These are phyloP conservation scores for Drosophila teissieri DNA, from an alignment of 1,140 invertebrate genomes.

Conservation along the genomic window DNA sequence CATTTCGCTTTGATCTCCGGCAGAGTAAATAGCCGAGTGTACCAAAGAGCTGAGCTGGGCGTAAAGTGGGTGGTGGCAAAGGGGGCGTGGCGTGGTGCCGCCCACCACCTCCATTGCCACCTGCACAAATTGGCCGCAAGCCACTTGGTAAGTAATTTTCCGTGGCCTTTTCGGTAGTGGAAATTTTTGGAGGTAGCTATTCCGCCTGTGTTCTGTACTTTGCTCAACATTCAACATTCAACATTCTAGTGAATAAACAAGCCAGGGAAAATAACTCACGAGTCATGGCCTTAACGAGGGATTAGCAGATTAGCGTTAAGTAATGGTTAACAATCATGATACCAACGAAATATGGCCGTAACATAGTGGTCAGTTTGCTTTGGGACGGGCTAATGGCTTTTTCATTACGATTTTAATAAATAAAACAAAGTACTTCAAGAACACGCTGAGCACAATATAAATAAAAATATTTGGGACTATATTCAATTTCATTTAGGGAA, in stretches of 20 bases:
- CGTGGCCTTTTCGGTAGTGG: constrained; percentile 31
- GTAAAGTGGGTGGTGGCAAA: constrained; percentile 5
- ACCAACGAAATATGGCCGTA: constrained; percentile 16
- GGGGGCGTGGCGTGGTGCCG: constrained; percentile 18
- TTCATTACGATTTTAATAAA: background rate
- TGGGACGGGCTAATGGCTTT: constrained; percentile 1
- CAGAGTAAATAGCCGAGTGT: constrained; percentile 48
- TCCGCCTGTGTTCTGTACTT: constrained; percentile 4
- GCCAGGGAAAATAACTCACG: constrained; percentile 20
- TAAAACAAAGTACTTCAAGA: no score
- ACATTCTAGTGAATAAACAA: constrained; percentile 32
- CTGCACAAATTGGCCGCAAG: constrained; percentile 65
- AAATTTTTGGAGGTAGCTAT: constrained; percentile 29
- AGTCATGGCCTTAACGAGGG: constrained; percentile 43
- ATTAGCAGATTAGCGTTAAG: constrained; percentile 34
- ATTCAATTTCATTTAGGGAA: no score
- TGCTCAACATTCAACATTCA: constrained; percentile 11
- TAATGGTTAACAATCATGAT: constrained; percentile 38
- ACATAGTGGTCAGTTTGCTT: background rate
- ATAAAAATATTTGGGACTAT: background rate
- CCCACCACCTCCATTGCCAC: constrained; percentile 18
- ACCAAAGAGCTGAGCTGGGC: constrained; percentile 15
- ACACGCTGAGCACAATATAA: no score
- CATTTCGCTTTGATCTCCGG: constrained; percentile 77
- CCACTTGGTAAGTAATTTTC: constrained; percentile 66